Evolutionary conservation across 1,140 invertebrate genomes (phyloP).

Genomic region (Cyphomyrmex costatus): DNA sequence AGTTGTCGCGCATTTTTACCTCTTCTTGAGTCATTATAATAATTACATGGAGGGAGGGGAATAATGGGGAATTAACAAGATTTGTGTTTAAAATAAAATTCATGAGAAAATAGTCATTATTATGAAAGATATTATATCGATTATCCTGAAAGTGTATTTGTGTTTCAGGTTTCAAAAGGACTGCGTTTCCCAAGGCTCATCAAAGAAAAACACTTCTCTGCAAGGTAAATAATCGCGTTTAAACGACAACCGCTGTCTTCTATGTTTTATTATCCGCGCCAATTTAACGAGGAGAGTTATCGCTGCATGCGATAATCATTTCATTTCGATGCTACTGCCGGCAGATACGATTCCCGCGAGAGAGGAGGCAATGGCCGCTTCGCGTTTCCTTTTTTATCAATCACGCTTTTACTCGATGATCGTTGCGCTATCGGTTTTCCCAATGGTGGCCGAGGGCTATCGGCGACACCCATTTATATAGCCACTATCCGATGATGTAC

Average conservation of each 20-base stretch:
- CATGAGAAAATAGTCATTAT: background rate
- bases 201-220: background rate
- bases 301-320: conserved; percentile 46
- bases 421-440: conserved; percentile 73
- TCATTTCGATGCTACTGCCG: conserved; percentile 32
- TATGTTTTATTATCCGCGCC: conserved; percentile 41
- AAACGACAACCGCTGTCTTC: conserved; percentile 19
- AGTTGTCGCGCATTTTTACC: background rate
- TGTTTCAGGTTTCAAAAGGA: background rate
- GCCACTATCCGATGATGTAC: conserved; percentile 49
- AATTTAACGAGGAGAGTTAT: conserved; percentile 43
- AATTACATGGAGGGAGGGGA: background rate
- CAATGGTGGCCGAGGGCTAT: conserved; percentile 44
- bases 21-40: background rate
- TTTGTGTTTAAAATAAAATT: background rate
- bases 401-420: conserved; percentile 79
- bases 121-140: background rate
- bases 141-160: background rate
- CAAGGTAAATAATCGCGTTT: conserved; percentile 33
- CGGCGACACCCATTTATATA: conserved; percentile 54
- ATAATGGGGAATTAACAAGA: background rate
- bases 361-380: conserved; percentile 41
- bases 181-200: background rate
- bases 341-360: conserved; percentile 60
- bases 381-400: conserved; percentile 75